These are phyloP conservation scores for Drosophila ananassae DNA, from an alignment of 1,140 invertebrate species.

Conservation along the genomic window DNA sequence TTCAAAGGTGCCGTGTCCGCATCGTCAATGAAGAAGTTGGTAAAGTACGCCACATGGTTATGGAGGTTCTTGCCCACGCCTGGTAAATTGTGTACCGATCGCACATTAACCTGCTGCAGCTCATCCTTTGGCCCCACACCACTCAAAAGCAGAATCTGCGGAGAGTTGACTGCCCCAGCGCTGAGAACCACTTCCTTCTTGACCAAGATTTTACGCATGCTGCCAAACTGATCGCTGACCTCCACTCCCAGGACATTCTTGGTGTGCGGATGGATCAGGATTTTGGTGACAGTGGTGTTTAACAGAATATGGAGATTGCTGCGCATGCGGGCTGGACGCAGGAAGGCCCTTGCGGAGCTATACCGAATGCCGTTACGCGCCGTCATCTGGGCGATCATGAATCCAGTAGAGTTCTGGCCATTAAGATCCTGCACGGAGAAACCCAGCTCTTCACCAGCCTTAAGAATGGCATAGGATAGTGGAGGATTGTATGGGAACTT, in stretches of 20 bases:
- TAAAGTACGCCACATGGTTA: conserved; percentile 92
- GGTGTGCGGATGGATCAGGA: conserved; percentile 87
- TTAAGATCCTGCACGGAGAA: conserved; percentile 93
- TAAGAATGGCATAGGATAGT: conserved; percentile 91
- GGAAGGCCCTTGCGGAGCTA: conserved; percentile 91
- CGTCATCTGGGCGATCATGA: conserved; percentile 94
- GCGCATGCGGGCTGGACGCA: conserved; percentile 90
- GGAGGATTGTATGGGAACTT: conserved; percentile 95
- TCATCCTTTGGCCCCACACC: conserved; percentile 92
- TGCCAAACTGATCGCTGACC: conserved; percentile 85
- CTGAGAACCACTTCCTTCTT: conserved; percentile 91
- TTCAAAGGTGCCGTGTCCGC: conserved; percentile 92
- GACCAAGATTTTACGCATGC: conserved; percentile 88
- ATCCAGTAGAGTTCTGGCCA: conserved; percentile 91
- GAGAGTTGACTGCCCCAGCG: conserved; percentile 90
- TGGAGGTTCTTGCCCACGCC: conserved; percentile 95
- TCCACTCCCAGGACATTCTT: conserved; percentile 86
- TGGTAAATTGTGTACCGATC: conserved; percentile 89
- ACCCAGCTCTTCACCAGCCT: conserved; percentile 92
- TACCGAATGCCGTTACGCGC: conserved; percentile 94
- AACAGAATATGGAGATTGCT: conserved; percentile 91
- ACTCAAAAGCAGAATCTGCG: conserved; percentile 92
- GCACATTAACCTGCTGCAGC: conserved; percentile 87
- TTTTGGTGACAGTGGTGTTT: conserved; percentile 89
- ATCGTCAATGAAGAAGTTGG: conserved; percentile 92